Conservation (phyloP, 2,113 vertebrate species). For the Okapia johnstoni region DNA sequence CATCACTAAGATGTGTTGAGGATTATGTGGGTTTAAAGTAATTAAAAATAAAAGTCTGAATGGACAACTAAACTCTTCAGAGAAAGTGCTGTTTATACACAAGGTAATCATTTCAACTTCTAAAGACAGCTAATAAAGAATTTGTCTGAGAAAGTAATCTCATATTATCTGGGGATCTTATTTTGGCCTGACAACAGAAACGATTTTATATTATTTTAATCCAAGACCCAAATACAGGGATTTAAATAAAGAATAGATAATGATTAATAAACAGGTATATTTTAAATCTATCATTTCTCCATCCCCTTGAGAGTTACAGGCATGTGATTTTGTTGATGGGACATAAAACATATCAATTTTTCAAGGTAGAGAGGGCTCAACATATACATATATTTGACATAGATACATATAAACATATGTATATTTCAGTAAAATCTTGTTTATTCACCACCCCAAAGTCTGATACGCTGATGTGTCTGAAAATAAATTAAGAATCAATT, state of each 20-base stretch:
- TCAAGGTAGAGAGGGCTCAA: neutral
- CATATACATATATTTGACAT: neutral
- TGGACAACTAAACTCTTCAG: neutral
- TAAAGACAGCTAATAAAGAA: neutral
- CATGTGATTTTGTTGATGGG: neutral
- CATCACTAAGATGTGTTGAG: neutral
- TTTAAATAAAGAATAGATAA: constrained; percentile 43
- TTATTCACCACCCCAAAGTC: neutral
- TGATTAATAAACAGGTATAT: neutral
- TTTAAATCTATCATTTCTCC: neutral
- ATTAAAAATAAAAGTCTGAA: constrained; percentile 41
- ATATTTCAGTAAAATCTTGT: neutral
- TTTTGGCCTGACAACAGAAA: constrained; percentile 40
- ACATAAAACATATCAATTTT: neutral
- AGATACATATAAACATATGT: neutral
- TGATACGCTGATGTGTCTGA: neutral
- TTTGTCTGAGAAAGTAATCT: constrained; percentile 28
- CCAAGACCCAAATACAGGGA: neutral
- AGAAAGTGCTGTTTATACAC: constrained; percentile 26
- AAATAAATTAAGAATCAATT: constrained; percentile 1
- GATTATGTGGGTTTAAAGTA: constrained; percentile 37
- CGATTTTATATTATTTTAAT: constrained; percentile 57
- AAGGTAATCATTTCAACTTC: constrained; percentile 3
- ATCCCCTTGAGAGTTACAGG: neutral
- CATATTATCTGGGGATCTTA: neutral